Percentiles rank a stretch among this genome's conserved stretches.
Conservation (phyloP, 30 jellyfish, hydroid and myxozoan species). For the Phacellophora camtschatica region DNA sequence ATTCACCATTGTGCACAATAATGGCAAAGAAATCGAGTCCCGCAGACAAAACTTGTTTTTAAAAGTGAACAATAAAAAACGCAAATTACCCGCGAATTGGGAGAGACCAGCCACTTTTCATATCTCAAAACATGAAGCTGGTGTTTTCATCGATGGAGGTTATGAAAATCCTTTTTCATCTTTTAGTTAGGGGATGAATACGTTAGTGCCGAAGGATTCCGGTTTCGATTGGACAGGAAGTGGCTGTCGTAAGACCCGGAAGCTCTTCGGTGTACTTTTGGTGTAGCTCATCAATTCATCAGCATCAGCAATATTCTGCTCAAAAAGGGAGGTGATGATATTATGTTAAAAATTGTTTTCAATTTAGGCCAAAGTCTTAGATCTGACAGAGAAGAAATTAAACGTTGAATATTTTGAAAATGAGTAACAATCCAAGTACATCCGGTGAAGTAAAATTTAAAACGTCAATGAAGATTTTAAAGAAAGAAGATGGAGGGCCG, state of each 20-base stretch:
- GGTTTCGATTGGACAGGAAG: slow-evolving; percentile 61
- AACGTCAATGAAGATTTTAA: slow-evolving; percentile 58
- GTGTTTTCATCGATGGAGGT: too few species aligned
- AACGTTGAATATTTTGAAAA: too few species aligned
- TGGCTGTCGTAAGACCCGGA: slow-evolving; percentile 11
- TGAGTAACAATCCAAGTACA: slow-evolving; percentile 63
- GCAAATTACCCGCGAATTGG: slow-evolving; percentile 36
- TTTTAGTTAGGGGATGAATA: slow-evolving; percentile 18
- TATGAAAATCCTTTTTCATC: too few species aligned
- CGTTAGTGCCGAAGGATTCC: neutral
- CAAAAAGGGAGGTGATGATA: too few species aligned
- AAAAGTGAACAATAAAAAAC: neutral
- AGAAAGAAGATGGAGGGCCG: slow-evolving; percentile 68
- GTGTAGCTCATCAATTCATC: neutral
- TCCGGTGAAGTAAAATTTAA: slow-evolving; percentile 75
- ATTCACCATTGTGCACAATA: too few species aligned
- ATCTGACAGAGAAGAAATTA: too few species aligned
- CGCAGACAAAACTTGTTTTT: neutral
- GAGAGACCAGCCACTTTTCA: slow-evolving; percentile 46
- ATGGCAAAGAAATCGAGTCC: neutral
- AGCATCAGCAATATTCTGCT: neutral
- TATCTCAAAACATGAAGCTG: neutral
- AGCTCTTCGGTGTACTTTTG: neutral
- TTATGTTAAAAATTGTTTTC: too few species aligned
- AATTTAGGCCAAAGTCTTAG: too few species aligned